phyloP scores from a whole-genome alignment of 2,888 invertebrate genomes.

The Ecliptopera silaceata region DNA sequence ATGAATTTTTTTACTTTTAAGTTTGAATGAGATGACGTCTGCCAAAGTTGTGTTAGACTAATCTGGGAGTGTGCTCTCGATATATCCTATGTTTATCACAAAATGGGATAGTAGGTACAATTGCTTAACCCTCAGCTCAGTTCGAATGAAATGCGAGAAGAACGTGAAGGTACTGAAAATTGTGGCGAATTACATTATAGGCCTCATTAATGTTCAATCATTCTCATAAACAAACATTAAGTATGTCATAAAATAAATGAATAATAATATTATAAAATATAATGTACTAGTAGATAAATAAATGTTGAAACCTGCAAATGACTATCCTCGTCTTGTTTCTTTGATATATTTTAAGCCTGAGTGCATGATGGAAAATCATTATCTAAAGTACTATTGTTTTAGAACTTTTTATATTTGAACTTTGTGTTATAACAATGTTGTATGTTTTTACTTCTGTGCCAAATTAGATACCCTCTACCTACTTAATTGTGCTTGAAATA shows the following conservation, averaged over 20 bases:
- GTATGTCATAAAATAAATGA: conserved; percentile 24
- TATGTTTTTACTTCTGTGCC: conserved; percentile 63
- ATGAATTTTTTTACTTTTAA: too few species aligned
- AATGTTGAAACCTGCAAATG: conserved; percentile 41
- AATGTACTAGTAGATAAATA: conserved; percentile 39
- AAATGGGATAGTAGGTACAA: neutral
- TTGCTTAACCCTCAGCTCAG: conserved; percentile 2
- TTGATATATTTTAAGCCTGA: conserved; percentile 7
- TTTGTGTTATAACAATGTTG: conserved; percentile 9
- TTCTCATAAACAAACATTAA: conserved; percentile 26
- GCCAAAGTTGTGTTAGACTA: neutral
- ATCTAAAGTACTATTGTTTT: conserved; percentile 15
- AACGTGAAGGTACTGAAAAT: neutral
- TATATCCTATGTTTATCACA: neutral
- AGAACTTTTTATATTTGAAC: conserved; percentile 8
- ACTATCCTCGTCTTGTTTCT: conserved; percentile 38
- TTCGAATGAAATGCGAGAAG: conserved; percentile 6
- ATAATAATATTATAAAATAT: conserved; percentile 29
- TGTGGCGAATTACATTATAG: conserved; percentile 17
- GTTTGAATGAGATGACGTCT: neutral
- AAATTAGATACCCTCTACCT: conserved; percentile 67
- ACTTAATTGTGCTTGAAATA: conserved; percentile 47
- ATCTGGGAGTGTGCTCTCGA: neutral
- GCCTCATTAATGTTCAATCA: conserved; percentile 35
- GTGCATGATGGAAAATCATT: too few species aligned